Conservation (phyloP, 2,888 invertebrate genomes). For the Piscicola geometra region DNA sequence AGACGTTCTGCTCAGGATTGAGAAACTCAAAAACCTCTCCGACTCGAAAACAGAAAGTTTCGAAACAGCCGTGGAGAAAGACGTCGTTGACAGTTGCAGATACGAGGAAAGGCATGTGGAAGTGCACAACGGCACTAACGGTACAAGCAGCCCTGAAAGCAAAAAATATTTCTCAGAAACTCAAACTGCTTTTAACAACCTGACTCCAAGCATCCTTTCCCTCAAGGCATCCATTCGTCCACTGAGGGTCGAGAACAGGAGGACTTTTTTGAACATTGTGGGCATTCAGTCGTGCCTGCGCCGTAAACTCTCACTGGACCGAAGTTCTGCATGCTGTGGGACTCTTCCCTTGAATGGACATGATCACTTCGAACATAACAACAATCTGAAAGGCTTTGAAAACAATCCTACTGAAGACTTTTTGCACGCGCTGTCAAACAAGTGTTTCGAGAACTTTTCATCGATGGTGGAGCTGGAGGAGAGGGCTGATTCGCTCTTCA, state of each 20-base stretch:
- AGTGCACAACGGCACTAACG: no score
- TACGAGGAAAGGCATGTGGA: no score
- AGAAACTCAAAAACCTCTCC: conserved; percentile 35
- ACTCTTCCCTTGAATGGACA: neutral
- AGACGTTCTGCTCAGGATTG: conserved; percentile 34
- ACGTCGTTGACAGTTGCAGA: no score
- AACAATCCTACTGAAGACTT: neutral
- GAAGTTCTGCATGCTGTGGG: neutral
- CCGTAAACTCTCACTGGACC: neutral
- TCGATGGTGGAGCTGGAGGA: conserved; percentile 20
- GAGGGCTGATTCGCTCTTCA: neutral
- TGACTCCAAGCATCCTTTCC: neutral
- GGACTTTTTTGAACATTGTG: conserved; percentile 13
- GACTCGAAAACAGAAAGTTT: neutral
- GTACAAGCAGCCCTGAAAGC: neutral
- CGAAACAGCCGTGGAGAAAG: neutral
- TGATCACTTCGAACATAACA: neutral
- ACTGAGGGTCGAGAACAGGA: conserved; percentile 20
- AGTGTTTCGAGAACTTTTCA: conserved; percentile 22
- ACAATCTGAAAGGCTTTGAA: neutral
- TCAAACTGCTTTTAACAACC: neutral
- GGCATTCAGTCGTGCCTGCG: conserved; percentile 17
- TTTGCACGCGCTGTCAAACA: conserved; percentile 1
- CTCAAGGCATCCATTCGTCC: neutral
- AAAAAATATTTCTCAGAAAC: neutral